These are phyloP conservation scores for Carapus acus DNA, from an alignment of 2,797 vertebrate species.

Conservation along the genomic window DNA sequence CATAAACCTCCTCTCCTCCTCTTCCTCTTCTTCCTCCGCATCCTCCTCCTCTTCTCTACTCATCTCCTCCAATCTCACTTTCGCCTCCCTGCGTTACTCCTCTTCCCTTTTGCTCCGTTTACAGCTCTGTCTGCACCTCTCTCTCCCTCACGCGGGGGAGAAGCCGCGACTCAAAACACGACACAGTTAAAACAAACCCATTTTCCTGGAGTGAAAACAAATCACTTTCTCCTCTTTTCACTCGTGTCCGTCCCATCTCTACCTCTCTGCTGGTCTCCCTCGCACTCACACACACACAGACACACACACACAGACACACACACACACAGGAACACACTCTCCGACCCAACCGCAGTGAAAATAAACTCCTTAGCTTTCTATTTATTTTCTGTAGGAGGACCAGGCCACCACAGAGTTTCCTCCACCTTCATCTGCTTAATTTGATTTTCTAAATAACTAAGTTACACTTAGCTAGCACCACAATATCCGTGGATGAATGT, in stretches of 20 bases:
- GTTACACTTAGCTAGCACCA: slow-evolving; percentile 16
- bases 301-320: slow-evolving; percentile 17
- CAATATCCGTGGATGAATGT: slow-evolving; percentile 1
- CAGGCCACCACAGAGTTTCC: slow-evolving; percentile 63
- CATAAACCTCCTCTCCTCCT: slow-evolving; percentile 1
- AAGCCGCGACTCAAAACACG: slow-evolving; percentile 54
- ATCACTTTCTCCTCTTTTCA: slow-evolving; percentile 33
- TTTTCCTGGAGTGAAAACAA: slow-evolving; percentile 66
- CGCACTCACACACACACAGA: slow-evolving; percentile 9
- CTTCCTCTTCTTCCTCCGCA: slow-evolving; percentile 33
- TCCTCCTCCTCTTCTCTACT: slow-evolving; percentile 20
- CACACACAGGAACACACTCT: slow-evolving; percentile 25
- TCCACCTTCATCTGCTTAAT: slow-evolving; percentile 54
- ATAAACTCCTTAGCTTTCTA: slow-evolving; percentile 57
- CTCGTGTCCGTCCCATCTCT: slow-evolving; percentile 3
- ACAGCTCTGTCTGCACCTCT: slow-evolving; percentile 24
- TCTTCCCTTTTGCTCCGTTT: slow-evolving; percentile 37
- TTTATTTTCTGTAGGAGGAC: slow-evolving; percentile 68
- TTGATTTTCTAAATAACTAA: slow-evolving; percentile 36
- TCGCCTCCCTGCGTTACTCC: slow-evolving; percentile 50
- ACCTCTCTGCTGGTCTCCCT: neutral
- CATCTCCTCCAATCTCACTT: slow-evolving; percentile 35
- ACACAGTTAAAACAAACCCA: slow-evolving; percentile 63
- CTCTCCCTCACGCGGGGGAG: slow-evolving; percentile 44
- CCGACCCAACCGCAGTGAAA: slow-evolving; percentile 57